Percentiles rank a stretch among this genome's conserved stretches.
phyloP scores from a whole-genome alignment of 2,797 vertebrate genomes.

The Protosalanx chinensis region DNA sequence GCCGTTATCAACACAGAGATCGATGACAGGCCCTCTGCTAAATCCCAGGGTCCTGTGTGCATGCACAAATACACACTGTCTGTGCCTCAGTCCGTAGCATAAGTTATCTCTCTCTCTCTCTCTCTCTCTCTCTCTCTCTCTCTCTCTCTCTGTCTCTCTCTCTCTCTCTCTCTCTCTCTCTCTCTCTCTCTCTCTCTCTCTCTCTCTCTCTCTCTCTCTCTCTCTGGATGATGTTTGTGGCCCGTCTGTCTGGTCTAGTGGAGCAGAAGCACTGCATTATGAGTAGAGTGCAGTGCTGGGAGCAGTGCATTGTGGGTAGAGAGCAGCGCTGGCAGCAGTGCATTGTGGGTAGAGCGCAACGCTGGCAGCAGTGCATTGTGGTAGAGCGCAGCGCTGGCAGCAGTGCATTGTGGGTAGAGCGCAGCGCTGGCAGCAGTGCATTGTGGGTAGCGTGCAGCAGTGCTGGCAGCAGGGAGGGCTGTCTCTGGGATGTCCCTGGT shows the following conservation, averaged over 20 bases:
- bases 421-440: too few species aligned
- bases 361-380: too few species aligned
- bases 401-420: too few species aligned
- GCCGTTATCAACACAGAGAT: slow-evolving; percentile 54
- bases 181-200: slow-evolving; percentile 47
- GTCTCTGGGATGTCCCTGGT: too few species aligned
- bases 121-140: slow-evolving; percentile 46
- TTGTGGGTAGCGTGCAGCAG: too few species aligned
- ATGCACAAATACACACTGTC: slow-evolving; percentile 73
- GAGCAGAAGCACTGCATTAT: slow-evolving; percentile 10
- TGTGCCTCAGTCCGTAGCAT: slow-evolving; percentile 72
- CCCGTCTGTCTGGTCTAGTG: slow-evolving; percentile 18
- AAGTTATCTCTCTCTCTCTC: slow-evolving; percentile 53
- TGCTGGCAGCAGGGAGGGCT: slow-evolving; percentile 17
- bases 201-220: slow-evolving; percentile 39
- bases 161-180: slow-evolving; percentile 52
- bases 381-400: too few species aligned
- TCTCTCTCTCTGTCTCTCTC: slow-evolving; percentile 63
- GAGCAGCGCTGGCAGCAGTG: too few species aligned
- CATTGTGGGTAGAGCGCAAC: too few species aligned
- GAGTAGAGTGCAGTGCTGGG: slow-evolving; percentile 24
- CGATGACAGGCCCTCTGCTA: slow-evolving; percentile 51
- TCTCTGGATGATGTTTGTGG: slow-evolving; percentile 65
- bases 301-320: too few species aligned
- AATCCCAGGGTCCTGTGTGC: slow-evolving; percentile 31